Base-by-base conservation (phyloP, 2,113 vertebrate species). In the Formicarius rufipectus region DNA sequence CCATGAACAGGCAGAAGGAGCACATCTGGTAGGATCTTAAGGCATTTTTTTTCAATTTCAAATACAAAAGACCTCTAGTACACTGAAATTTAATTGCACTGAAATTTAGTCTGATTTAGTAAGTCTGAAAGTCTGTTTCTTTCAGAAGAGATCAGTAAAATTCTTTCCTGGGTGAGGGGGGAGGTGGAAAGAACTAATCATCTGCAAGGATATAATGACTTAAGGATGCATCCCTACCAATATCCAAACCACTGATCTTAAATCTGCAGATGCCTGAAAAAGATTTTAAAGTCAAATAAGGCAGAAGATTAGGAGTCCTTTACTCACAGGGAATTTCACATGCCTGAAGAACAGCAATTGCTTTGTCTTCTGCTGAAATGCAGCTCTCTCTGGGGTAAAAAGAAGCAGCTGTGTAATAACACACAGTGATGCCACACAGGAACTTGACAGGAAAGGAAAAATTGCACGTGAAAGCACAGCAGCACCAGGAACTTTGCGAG, bases 251-350 rank as follows among this genome's bases (percentile, higher is more conserved):
- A 14, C 1, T 0, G 44, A 39, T 93, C 66, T 83, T 90, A 89
- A 96, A 88, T 71, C 84, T 93, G 72, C 87, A 88, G 82, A 71
- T 75, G 59, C 63, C 74, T 86, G 82, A 63, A 73, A 83, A 94
- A 85, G 35, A 94, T 93, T 94, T 94, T 90, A 76, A 91, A 95
- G 90, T 91, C 82, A 94, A 94, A 93, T 91, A 95, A 94, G 59
- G 78, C 31, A 86, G 82, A 87, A 94, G 90, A 92, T 91, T 69
- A 87, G 73, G 55, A 92, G 76, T 33, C 81, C 44, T 87, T 92
- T 74, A 60, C 17, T 94, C 27, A 16, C 47, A 71, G 75, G 63
- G 79, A 87, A 83, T 58, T 83, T 90, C 72, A 81, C 28, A 72
- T 28, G 59, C 90, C 77, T 56, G 50, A 88, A 91, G 90, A 94